These are phyloP conservation scores for Oreortyx pictus DNA, from an alignment of 2,797 vertebrate genomes.

Conservation along the genomic window DNA sequence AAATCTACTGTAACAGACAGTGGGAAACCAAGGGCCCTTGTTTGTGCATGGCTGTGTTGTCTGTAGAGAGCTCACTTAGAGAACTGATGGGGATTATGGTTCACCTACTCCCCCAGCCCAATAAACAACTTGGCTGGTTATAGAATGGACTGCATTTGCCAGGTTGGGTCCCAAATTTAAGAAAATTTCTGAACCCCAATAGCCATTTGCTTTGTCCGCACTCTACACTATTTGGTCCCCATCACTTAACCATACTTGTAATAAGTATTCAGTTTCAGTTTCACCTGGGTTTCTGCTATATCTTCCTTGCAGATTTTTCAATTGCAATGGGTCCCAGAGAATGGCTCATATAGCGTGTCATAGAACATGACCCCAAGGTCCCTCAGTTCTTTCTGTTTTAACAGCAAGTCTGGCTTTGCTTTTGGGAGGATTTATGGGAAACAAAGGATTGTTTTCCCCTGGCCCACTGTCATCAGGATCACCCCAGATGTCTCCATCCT, in stretches of 20 bases:
- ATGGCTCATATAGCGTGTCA: neutral
- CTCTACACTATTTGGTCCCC: fast-evolving
- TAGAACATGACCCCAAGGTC: neutral
- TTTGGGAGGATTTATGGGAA: neutral
- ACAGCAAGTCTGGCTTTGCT: neutral
- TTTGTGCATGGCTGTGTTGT: neutral
- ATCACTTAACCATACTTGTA: neutral
- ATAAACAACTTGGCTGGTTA: neutral
- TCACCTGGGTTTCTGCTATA: neutral
- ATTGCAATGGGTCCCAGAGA: fast-evolving
- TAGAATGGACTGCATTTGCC: neutral
- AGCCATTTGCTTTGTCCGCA: neutral
- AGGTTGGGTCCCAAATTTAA: neutral
- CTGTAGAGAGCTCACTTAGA: neutral
- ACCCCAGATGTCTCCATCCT: neutral
- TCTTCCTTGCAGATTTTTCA: neutral
- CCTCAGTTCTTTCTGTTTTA: neutral
- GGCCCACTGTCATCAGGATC: neutral
- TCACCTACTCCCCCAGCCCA: neutral
- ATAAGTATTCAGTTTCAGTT: neutral
- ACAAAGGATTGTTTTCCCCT: neutral
- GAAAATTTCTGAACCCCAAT: neutral
- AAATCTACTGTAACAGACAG: neutral
- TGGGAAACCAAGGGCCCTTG: neutral
- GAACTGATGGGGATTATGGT: neutral